Percentiles rank a stretch among this genome's conserved stretches.
Conservation (phyloP, 2,113 vertebrate species). For the Sterrhoptilus dennistouni region DNA sequence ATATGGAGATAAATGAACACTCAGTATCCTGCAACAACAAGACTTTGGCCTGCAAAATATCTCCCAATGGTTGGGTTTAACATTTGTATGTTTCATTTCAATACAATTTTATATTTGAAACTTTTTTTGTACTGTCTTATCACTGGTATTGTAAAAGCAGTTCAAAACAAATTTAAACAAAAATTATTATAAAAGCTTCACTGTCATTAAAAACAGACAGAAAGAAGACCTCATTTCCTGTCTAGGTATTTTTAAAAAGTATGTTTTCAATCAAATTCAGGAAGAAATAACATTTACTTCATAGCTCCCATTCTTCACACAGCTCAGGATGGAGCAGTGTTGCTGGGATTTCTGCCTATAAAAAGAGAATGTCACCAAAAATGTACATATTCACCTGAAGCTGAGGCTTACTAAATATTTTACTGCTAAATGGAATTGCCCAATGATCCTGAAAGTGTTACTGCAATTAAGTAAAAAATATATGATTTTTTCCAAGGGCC, state of each 20-base stretch:
- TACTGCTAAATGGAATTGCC: not conserved
- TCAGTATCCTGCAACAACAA: not conserved
- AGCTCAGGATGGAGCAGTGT: not conserved
- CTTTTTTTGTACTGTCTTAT: not conserved
- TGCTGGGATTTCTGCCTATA: not conserved
- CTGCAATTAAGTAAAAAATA: conserved; percentile 47
- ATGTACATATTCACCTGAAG: not conserved
- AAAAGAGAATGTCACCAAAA: not conserved
- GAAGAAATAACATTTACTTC: not conserved
- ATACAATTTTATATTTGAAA: not conserved
- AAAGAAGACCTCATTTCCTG: not conserved
- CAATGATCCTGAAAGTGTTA: not conserved
- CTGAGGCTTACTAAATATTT: not conserved
- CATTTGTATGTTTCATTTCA: not conserved
- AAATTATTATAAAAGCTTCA: not conserved
- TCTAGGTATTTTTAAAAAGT: not conserved
- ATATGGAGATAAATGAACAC: not conserved
- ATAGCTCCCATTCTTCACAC: not conserved
- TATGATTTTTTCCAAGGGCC: conserved; percentile 17
- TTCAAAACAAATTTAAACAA: not conserved
- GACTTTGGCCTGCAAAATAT: not conserved
- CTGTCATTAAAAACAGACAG: not conserved
- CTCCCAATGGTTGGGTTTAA: not conserved
- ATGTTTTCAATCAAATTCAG: not conserved
- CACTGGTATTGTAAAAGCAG: not conserved